These are phyloP conservation scores for Lasioglossum villosulum DNA, from an alignment of 2,888 invertebrate genomes.

Conservation along the genomic window DNA sequence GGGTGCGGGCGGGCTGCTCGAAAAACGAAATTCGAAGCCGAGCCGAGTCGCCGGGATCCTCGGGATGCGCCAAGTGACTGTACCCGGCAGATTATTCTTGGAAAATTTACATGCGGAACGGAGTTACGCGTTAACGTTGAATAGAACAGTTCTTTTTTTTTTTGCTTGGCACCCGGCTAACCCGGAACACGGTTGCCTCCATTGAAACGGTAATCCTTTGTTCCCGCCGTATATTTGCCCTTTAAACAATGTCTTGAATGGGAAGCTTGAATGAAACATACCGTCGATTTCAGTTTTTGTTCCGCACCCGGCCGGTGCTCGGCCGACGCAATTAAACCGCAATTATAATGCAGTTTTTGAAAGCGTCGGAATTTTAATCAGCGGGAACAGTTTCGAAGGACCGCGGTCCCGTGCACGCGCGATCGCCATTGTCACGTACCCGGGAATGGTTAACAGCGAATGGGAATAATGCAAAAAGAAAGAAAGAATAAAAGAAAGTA, in stretches of 20 bases:
- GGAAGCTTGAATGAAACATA: constrained; percentile 26
- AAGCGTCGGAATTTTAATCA: constrained; percentile 34
- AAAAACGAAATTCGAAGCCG: constrained; percentile 71
- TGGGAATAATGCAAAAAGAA: not conserved
- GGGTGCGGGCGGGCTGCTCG: too few relatives aligned
- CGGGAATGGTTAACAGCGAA: constrained; percentile 25
- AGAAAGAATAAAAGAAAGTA: not conserved
- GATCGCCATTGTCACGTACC: constrained; percentile 39
- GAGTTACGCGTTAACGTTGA: constrained; percentile 36
- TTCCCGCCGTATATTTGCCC: constrained; percentile 10
- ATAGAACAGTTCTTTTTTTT: not conserved
- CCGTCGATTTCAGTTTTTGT: not conserved
- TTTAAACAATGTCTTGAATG: constrained; percentile 24
- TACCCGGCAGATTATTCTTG: constrained; percentile 58
- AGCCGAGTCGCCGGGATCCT: constrained; percentile 65
- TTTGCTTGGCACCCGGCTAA: constrained; percentile 10
- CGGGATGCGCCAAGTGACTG: constrained; percentile 13
- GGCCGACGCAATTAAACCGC: constrained; percentile 33
- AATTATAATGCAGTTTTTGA: constrained; percentile 36
- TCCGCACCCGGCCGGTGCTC: constrained; percentile 1
- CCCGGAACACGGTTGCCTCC: constrained; percentile 16
- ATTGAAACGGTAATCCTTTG: constrained; percentile 1
- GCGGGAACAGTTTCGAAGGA: constrained; percentile 22
- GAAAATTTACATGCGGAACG: constrained; percentile 59
- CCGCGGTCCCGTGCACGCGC: not conserved